Base-by-base conservation (phyloP, 2,113 vertebrate species). In the Ellobius talpinus region DNA sequence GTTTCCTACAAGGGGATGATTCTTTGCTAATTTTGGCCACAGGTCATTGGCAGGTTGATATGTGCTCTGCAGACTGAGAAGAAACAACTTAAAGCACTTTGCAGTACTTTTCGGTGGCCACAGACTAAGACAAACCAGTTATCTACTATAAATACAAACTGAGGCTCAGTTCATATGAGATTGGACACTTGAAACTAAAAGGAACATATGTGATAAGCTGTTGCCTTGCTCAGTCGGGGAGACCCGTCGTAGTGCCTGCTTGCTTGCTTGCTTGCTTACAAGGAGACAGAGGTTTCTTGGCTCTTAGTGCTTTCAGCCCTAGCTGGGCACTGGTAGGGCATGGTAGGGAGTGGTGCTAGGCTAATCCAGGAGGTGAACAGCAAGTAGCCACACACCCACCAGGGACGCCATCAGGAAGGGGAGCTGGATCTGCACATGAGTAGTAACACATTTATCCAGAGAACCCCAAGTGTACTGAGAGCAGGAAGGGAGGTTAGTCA, bases 21-120 rank as follows among this genome's bases (percentile, higher is more conserved):
- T 87, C 24, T 42, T 73, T 74, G 33, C 52, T 88, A 84, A 89
- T 86, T 97, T 87, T 95, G 61, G 77, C 47, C 88, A 76, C 72
- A 36, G 45, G 55, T 36, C 19, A 26, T 73, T 50, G 58, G 26
- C 7, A n/a, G 39, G 72, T 21, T 81, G 36, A 82, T 36, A 3
- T 1, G 16, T 55, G 29, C 1, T 7, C 72, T 3, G 13, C 33
- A 65, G 36, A 24, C 1, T 2, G 13, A 45, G 82, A 87, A 93
- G 74, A 29, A 39, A 0, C 23, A 76, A 63, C 33, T 31, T 23
- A 6, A 42, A 89, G 17, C 8, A 0, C 42, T 47, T 87, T 39
- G 1, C 1, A 16, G 72, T 42, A 79, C 16, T 13, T 2, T 26
- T 85, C 26, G 4, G 29, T 79, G 24, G 24, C 0, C 5, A 33